Percentiles rank a stretch among this genome's conserved stretches.
phyloP scores from a whole-genome alignment of 1,140 invertebrate genomes.

The Zaprionus tsacasi region DNA sequence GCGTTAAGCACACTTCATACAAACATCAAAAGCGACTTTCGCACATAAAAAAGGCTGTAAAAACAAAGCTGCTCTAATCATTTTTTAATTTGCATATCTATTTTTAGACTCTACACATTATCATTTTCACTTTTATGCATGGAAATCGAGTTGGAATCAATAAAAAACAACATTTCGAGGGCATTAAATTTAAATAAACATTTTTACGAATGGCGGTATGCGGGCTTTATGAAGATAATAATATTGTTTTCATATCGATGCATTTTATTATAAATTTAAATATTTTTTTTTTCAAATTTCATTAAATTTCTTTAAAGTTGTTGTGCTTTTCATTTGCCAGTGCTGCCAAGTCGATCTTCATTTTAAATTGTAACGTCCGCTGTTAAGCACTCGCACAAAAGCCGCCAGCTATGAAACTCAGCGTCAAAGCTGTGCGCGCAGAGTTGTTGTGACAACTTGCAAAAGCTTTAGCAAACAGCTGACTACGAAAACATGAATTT shows the following conservation, averaged over 20 bases:
- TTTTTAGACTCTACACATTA: conserved; percentile 30
- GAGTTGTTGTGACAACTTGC: conserved; percentile 16
- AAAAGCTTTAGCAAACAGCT: conserved; percentile 53
- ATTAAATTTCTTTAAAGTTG: not conserved
- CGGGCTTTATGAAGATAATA: too few relatives aligned
- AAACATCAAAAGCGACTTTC: conserved; percentile 48
- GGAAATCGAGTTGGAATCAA: conserved; percentile 19
- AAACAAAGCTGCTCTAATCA: conserved; percentile 41
- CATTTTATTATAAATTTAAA: too few relatives aligned
- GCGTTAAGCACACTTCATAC: conserved; percentile 25
- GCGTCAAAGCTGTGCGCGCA: conserved; percentile 7
- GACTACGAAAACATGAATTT: conserved; percentile 62
- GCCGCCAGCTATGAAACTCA: conserved; percentile 24
- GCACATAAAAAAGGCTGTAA: conserved; percentile 48
- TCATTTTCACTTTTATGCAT: conserved; percentile 59
- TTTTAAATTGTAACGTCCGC: conserved; percentile 13
- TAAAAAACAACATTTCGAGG: not conserved
- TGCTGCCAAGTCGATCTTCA: not conserved
- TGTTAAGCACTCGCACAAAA: not conserved
- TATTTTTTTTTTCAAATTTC: not conserved
- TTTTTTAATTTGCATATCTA: conserved; percentile 63
- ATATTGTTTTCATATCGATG: too few relatives aligned
- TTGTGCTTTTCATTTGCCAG: too few relatives aligned
- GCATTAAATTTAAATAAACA: too few relatives aligned
- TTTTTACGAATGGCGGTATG: too few relatives aligned